phyloP scores from a whole-genome alignment of 2,113 vertebrate species.

The Cynocephalus volans region DNA sequence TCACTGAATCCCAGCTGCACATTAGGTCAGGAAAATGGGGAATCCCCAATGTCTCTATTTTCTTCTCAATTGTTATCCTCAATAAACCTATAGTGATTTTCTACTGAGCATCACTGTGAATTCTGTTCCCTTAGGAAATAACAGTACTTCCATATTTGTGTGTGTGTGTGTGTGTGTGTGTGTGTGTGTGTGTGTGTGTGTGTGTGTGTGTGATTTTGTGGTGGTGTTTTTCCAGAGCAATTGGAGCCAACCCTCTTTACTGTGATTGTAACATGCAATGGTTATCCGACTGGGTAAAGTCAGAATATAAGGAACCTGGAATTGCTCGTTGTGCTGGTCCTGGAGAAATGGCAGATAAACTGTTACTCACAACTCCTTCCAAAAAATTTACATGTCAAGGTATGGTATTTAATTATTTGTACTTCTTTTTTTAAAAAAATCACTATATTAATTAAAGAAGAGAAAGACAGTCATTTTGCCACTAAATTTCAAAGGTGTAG shows the following conservation, averaged over 20 bases:
- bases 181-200: too few species aligned
- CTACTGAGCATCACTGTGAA: background rate
- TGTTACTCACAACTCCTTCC: slow-evolving; percentile 98
- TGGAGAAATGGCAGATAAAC: slow-evolving; percentile 98
- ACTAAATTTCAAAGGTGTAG: background rate
- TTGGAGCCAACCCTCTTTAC: slow-evolving; percentile 98
- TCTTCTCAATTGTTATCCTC: background rate
- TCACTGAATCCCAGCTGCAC: background rate
- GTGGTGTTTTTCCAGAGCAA: slow-evolving; percentile 91
- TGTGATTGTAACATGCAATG: slow-evolving; percentile 99
- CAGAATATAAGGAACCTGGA: slow-evolving; percentile 98
- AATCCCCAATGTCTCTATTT: background rate
- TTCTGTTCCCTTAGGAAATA: slow-evolving; percentile 63
- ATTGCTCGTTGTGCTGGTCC: slow-evolving; percentile 98
- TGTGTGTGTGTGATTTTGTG: slow-evolving; percentile 67
- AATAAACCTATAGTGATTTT: slow-evolving; percentile 23
- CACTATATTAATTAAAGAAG: background rate
- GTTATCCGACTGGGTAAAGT: slow-evolving; percentile 99
- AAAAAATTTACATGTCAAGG: slow-evolving; percentile 99
- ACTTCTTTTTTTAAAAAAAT: background rate
- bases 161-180: slow-evolving; percentile 62
- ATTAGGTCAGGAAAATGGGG: background rate
- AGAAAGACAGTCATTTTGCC: background rate
- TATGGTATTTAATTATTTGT: slow-evolving; percentile 81
- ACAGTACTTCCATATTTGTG: slow-evolving; percentile 40